A percentile compares a stretch with the other conserved stretches of the same genome.
Evolutionary conservation across 2,888 invertebrate species (phyloP).

Genomic region (Amiota mariae): DNA sequence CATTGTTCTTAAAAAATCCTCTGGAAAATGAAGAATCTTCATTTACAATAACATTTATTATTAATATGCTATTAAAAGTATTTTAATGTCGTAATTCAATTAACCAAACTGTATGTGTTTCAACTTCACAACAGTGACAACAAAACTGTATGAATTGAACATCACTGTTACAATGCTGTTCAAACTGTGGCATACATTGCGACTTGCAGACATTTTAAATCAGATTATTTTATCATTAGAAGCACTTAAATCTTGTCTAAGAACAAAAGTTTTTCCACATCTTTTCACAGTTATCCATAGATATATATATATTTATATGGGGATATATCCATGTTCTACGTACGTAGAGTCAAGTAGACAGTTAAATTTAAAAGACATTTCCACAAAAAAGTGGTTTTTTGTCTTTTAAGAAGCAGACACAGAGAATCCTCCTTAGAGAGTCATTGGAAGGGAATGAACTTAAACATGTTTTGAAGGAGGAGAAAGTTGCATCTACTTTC

Average conservation of each 20-base stretch:
- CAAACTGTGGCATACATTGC: background rate
- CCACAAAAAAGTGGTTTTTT: constrained; percentile 2
- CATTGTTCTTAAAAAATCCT: no score
- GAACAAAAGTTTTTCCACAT: constrained; percentile 9
- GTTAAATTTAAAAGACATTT: constrained; percentile 14
- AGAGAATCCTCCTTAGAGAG: no score
- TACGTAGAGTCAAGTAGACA: no score
- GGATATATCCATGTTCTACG: background rate
- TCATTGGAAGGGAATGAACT: no score
- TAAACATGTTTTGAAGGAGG: no score
- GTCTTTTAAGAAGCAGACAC: background rate
- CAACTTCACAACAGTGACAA: background rate
- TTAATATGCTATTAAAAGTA: no score
- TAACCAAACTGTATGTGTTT: no score
- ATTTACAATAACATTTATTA: background rate
- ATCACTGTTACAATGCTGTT: background rate
- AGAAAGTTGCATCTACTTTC: no score
- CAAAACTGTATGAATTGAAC: no score
- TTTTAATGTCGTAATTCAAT: no score
- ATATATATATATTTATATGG: no score
- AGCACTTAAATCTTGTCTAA: constrained; percentile 52
- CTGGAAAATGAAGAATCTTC: background rate
- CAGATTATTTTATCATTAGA: constrained; percentile 62
- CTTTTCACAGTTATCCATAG: background rate
- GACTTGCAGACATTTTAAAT: constrained; percentile 7